Evolutionary conservation across 2,113 vertebrate species (phyloP).

Genomic region (Neopipo cinnamomea): DNA sequence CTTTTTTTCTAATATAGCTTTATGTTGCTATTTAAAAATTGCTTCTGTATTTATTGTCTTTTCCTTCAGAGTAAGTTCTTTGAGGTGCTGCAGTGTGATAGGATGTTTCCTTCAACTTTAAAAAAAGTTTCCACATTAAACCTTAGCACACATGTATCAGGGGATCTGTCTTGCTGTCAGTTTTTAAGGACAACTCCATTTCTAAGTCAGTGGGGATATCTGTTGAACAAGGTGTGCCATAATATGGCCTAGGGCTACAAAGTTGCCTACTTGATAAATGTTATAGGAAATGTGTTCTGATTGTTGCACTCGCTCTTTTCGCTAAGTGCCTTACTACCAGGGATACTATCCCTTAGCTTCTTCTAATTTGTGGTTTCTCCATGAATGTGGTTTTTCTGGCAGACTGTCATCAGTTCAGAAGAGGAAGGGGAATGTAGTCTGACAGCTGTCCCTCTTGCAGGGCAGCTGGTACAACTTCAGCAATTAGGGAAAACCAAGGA

Average conservation of each 20-base stretch:
- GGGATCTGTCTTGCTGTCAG: background rate
- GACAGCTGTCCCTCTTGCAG: background rate
- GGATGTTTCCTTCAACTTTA: background rate
- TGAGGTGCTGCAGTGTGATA: background rate
- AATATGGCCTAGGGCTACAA: background rate
- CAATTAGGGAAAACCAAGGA: background rate
- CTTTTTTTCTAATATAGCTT: background rate
- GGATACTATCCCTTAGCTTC: background rate
- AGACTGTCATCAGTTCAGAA: background rate
- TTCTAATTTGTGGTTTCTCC: background rate
- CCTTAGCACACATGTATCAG: background rate
- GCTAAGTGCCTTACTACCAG: background rate
- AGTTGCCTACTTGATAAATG: background rate
- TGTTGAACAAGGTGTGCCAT: background rate
- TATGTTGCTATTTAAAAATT: background rate
- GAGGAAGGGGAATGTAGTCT: background rate
- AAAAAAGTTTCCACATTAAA: background rate
- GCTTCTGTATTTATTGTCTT: background rate
- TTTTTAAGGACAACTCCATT: background rate
- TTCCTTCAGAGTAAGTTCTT: background rate
- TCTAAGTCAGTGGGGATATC: conserved; percentile 4
- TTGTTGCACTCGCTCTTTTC: background rate
- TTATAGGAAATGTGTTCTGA: background rate
- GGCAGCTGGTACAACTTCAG: background rate
- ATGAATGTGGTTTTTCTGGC: background rate